Conservation (phyloP, 2,113 vertebrate genomes). For the Scartelaos histophorus region DNA sequence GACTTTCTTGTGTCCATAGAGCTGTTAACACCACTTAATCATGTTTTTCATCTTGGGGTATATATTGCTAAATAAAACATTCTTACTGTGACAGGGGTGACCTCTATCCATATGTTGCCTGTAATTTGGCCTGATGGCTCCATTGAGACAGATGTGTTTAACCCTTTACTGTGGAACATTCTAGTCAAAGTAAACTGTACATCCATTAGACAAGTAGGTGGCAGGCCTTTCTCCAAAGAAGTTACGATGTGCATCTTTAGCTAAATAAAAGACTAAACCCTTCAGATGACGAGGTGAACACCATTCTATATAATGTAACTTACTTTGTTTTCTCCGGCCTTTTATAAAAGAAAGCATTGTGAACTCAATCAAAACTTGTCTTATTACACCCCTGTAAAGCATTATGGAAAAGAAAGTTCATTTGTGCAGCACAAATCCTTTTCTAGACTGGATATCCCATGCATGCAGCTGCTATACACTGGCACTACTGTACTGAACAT, state of each 20-base stretch:
- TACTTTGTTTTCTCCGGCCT: no score
- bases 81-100: background rate
- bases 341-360: background rate
- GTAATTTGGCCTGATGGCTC: no score
- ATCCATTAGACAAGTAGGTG: background rate
- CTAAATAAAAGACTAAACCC: background rate
- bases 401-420: background rate
- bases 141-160: background rate
- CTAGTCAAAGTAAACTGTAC: background rate
- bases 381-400: background rate
- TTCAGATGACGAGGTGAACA: background rate
- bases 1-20: no score
- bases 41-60: background rate
- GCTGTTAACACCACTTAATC: no score
- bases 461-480: constrained; percentile 15
- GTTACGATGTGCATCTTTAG: background rate
- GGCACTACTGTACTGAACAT: constrained; percentile 39
- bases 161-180: background rate
- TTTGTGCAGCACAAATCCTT: constrained; percentile 11
- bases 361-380: background rate
- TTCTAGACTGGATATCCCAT: constrained; percentile 10
- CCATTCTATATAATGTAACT: no score
- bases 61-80: background rate
- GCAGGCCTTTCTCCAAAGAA: no score
- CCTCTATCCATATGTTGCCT: no score